These are phyloP conservation scores for Cavia aperea DNA, from an alignment of 2,113 vertebrate species.

Conservation along the genomic window DNA sequence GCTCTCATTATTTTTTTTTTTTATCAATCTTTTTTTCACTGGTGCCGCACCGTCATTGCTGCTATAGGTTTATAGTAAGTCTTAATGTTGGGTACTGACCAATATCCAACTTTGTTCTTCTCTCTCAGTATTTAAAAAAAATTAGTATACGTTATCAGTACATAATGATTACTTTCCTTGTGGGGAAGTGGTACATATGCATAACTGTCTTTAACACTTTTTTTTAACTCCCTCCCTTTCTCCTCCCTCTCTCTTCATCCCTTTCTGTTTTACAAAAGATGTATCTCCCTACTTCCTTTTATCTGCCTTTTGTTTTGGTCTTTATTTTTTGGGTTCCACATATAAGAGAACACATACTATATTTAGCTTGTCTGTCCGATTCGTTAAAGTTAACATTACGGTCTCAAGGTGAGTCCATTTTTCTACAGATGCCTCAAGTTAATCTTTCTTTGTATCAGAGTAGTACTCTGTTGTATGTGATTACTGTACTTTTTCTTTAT, in stretches of 20 bases:
- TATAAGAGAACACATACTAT: neutral
- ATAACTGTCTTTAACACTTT: neutral
- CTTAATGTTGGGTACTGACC: neutral
- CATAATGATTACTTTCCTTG: neutral
- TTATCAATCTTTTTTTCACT: neutral
- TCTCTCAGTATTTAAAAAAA: neutral
- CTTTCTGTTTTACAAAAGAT: neutral
- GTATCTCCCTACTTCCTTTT: neutral
- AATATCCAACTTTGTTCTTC: neutral
- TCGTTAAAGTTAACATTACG: neutral
- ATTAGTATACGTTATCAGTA: neutral
- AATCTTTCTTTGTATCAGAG: neutral
- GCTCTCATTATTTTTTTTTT: neutral
- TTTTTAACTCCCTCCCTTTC: neutral
- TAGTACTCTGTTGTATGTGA: neutral
- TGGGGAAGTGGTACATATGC: neutral
- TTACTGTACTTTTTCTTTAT: neutral
- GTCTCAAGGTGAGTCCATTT: neutral
- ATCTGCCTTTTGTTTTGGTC: neutral
- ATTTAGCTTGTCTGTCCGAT: neutral
- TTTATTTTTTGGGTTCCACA: neutral
- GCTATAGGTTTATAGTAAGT: neutral
- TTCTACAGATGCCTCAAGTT: neutral
- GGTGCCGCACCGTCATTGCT: neutral
- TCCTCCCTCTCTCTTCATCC: neutral